Conservation (phyloP, 2,888 invertebrate species). For the Apeira syringaria region DNA sequence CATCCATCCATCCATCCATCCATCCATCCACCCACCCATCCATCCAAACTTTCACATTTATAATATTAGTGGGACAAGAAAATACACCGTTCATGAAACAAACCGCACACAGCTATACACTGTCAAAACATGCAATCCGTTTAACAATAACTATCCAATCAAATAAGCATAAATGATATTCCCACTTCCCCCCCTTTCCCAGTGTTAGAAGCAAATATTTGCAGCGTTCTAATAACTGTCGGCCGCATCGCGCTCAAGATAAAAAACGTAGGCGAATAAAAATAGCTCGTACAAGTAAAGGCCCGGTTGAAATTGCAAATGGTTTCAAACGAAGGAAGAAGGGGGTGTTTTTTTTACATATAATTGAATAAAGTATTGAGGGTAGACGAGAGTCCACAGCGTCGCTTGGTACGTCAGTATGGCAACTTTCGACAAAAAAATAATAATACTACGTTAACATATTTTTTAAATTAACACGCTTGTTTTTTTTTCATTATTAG, state of each 20-base stretch:
- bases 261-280: slow-evolving; percentile 17
- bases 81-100: too few species aligned
- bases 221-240: slow-evolving; percentile 21
- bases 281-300: slow-evolving; percentile 8
- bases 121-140: too few species aligned
- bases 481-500: too few species aligned
- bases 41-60: too few species aligned
- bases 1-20: too few species aligned
- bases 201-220: slow-evolving; percentile 1
- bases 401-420: background rate
- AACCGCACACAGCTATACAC: too few species aligned
- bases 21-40: too few species aligned
- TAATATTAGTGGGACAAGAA: too few species aligned
- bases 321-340: slow-evolving; percentile 38
- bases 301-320: slow-evolving; percentile 24
- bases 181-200: background rate
- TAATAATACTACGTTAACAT: background rate
- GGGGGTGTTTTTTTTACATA: slow-evolving; percentile 54
- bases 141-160: too few species aligned
- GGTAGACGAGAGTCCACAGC: slow-evolving; percentile 31
- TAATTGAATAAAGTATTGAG: slow-evolving; percentile 72
- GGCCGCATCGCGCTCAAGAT: slow-evolving; percentile 10
- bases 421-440: background rate
- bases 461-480: too few species aligned
- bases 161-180: too few species aligned